Evolutionary conservation across 2,113 vertebrate species (phyloP), one percentile per base, ranked within the genome.

Genomic region (Sinocyclocheilus maitianheensis): DNA sequence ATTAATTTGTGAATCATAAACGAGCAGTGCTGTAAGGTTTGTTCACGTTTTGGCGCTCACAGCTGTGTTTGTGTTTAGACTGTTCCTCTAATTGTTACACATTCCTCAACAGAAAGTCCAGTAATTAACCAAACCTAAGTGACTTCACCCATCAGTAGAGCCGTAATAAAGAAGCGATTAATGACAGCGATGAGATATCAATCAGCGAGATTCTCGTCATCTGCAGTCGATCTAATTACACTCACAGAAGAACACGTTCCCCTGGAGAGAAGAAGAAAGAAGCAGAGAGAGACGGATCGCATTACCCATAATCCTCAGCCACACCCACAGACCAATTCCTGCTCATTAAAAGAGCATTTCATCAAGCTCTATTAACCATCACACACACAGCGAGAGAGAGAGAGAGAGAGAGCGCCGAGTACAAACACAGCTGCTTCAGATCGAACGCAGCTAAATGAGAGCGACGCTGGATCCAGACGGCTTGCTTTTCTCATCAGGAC

Each of bases 271-370:
- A 24, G 12, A 48, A 24, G n/a, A 75, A 48, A 2, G 62, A 0
- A 8, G 22, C 10, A 77, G 51, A 78, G 75, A 34, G 78, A 81
- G 79, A 65, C n/a, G 16, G 79, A 46, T 81, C 79, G 24, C 40
- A 72, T 84, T 84, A 58, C 13, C 77, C 58, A 67, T 24, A 71
- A 81, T 75, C 51, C 82, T 81, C 85, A 71, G 71, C 65, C 77
- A 81, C 86, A 78, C 81, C 77, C 80, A 86, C 34, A 69, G 48
- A 82, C 84, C 43, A 53, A 51, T 65, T 81, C 78, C 78, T 43
- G 24, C 37, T 65, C 78, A 81, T 81, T 81, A 81, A 81, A 65
- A 81, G 78, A 81, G 78, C 60, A 81, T 65, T 81, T 81, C 60
- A 81, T 81, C 37, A 69, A 48, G 53, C 77, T 51, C 48, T 37